Conservation (phyloP, 2,113 vertebrate species). For the Todiramphus chloris region DNA sequence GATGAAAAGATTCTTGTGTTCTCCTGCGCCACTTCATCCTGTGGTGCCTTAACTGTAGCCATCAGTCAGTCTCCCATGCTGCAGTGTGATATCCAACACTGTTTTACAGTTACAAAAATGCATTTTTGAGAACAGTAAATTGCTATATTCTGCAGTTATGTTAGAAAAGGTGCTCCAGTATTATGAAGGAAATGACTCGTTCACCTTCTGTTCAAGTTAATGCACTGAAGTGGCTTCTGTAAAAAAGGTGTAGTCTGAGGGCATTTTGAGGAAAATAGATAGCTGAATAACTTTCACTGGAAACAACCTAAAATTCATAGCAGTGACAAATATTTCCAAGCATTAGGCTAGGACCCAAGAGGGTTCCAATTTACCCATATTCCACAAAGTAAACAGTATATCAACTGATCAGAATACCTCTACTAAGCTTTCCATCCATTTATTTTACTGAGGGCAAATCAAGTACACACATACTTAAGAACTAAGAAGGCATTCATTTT, state of each 20-base stretch:
- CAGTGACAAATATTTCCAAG: not conserved
- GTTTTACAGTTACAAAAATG: not conserved
- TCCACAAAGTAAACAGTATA: not conserved
- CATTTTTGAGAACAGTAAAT: not conserved
- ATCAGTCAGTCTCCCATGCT: not conserved
- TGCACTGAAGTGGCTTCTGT: not conserved
- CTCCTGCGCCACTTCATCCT: not conserved
- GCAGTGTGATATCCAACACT: not conserved
- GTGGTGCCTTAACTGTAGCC: not conserved
- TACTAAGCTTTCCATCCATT: not conserved
- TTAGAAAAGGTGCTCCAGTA: not conserved
- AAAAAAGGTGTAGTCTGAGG: not conserved
- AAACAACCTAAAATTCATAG: not conserved
- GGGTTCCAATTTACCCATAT: not conserved
- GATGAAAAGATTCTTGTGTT: not conserved
- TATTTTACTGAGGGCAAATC: constrained; percentile 29
- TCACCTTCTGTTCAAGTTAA: not conserved
- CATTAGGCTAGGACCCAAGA: not conserved
- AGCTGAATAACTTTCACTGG: not conserved
- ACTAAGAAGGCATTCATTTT: constrained; percentile 8
- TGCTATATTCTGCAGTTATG: not conserved
- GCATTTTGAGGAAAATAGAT: not conserved
- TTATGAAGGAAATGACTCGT: not conserved
- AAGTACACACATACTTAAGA: constrained; percentile 14
- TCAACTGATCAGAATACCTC: not conserved